Conservation (phyloP, 37 sponge, comb jelly and placozoan species). For the Trichoplax adhaerens region DNA sequence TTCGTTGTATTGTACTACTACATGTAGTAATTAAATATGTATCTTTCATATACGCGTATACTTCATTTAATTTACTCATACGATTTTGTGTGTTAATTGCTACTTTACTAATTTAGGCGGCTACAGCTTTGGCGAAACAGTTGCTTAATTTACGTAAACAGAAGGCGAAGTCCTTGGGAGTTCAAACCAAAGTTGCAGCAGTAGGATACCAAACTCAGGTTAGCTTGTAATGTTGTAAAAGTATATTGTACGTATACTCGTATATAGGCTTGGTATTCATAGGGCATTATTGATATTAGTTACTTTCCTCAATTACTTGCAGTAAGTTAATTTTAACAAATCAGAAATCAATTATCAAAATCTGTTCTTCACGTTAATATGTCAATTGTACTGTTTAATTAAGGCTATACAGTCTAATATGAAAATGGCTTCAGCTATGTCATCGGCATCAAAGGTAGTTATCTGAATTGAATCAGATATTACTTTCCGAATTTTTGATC, state of each 20-base stretch:
- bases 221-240: background rate
- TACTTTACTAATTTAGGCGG: background rate
- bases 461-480: too few species aligned
- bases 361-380: too few species aligned
- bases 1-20: background rate
- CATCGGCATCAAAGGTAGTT: background rate
- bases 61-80: background rate
- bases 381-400: background rate
- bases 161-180: slow-evolving; percentile 64
- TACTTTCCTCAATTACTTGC: too few species aligned
- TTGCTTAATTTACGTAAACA: slow-evolving; percentile 82
- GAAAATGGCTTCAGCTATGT: slow-evolving; percentile 20
- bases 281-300: too few species aligned
- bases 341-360: too few species aligned
- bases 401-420: slow-evolving; percentile 16
- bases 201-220: slow-evolving; percentile 72
- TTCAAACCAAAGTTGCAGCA: slow-evolving; percentile 63
- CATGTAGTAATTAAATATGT: background rate
- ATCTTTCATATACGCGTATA: background rate
- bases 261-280: too few species aligned
- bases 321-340: too few species aligned
- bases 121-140: slow-evolving; percentile 63
- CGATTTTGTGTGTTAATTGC: background rate
- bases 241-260: too few species aligned
- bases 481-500: background rate